Base-by-base conservation (phyloP, 2,888 invertebrate genomes). In the Archips xylosteana region DNA sequence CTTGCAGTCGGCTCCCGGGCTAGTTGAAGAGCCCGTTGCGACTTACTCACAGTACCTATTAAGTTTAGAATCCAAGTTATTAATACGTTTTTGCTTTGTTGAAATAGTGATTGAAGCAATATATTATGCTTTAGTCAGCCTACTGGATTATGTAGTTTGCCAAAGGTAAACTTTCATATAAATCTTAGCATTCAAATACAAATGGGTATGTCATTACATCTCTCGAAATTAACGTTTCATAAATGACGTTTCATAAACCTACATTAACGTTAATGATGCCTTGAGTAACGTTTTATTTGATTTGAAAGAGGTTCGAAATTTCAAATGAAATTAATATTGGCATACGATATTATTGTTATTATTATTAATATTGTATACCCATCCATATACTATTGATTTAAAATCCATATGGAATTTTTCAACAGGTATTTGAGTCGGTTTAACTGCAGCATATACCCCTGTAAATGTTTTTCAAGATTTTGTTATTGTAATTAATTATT, bases 131-230 rank as follows among this genome's bases (percentile, higher is more conserved):
- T 13, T 59, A 5, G 13, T 13, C 23, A n/a, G 5, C 47, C 63
- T 63, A 47, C 63, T 63, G 63, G 34, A 34, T 2, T 63, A 13
- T 47, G 32, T 13, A 3, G 2, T 63, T 13, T 63, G 13, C 32
- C 12, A 6, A 6, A 34, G 47, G 3, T 12, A 12, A 63, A 63
- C 47, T 63, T 63, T 47, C 32, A 63, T 47, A 63, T 34, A 47
- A 63, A 47, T 63, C 45, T 47, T 6, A 45, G 32, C 34, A 47
- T 63, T 63, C 13, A 45, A 47, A 32, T 34, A 9, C 63, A 63
- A 34, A 49, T 62, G 45, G 42, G 34, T n/a, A 32, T n/a, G 34
- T 47, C 32, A 63, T 47, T 9, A 32, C 8, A 63, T 47, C 32
- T 32, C 32, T 63, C 2, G 47, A 13, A 39, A 15, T 47, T 62